Percentiles rank a stretch among this genome's conserved stretches.
Evolutionary conservation across 2,797 vertebrate genomes (phyloP).

Genomic region (Tragopan temminckii): DNA sequence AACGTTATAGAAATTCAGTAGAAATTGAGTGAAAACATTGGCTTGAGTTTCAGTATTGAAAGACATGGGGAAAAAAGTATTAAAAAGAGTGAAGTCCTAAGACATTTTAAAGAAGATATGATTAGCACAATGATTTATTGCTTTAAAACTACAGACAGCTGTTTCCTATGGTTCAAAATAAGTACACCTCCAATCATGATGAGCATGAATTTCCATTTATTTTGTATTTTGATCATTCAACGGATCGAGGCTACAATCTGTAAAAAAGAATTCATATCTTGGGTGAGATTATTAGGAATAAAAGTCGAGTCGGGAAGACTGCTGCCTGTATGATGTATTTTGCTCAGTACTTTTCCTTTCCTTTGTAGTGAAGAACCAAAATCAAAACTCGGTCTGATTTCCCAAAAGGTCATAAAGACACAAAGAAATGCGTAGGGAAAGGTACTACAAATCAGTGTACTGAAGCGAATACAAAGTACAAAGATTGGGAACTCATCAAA

Average conservation of each 20-base stretch:
- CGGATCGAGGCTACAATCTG: conserved; percentile 3
- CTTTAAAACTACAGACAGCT: not conserved
- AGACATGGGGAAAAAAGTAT: not conserved
- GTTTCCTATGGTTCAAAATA: not conserved
- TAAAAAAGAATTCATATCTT: conserved; percentile 26
- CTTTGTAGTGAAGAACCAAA: not conserved
- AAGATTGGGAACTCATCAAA: not conserved
- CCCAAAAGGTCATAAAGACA: not conserved
- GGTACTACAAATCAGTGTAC: not conserved
- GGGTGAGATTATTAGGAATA: conserved; percentile 16
- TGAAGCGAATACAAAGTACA: not conserved
- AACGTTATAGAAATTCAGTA: fast-evolving
- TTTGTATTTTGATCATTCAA: not conserved
- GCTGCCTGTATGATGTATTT: conserved; percentile 17
- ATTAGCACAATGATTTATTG: not conserved
- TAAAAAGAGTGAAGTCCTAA: not conserved
- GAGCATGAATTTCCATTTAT: not conserved
- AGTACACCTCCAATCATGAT: not conserved
- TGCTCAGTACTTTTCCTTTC: not conserved
- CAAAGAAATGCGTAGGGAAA: not conserved
- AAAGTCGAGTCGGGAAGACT: conserved; percentile 44
- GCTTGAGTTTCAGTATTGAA: not conserved
- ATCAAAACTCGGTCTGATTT: not conserved
- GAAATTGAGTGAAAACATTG: not conserved
- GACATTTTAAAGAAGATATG: not conserved